Evolutionary conservation across 2,888 invertebrate species (phyloP).

Genomic region (Pelosia muscerda): DNA sequence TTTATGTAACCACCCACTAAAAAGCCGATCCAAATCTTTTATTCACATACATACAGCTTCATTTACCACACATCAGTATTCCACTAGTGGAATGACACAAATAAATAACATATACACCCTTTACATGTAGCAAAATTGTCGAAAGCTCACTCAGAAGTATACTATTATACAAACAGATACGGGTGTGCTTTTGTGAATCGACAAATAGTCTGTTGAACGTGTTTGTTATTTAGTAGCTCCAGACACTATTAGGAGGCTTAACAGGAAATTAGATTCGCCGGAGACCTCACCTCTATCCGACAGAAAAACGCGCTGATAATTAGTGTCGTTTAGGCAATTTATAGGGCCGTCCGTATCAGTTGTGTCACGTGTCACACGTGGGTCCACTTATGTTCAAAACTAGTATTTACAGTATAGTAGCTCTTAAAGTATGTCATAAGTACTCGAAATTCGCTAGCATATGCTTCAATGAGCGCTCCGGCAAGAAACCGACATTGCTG

Average conservation of each 20-base stretch:
- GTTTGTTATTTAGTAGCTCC: neutral
- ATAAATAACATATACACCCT: slow-evolving; percentile 18
- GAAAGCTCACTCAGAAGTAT: slow-evolving; percentile 11
- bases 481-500: no score
- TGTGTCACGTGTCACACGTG: no score
- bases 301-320: neutral
- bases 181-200: slow-evolving; percentile 7
- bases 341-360: no score
- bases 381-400: neutral
- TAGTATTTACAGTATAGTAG: no score
- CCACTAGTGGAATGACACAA: slow-evolving; percentile 19
- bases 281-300: neutral
- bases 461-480: no score
- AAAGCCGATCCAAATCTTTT: slow-evolving; percentile 17
- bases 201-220: neutral
- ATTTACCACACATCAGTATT: slow-evolving; percentile 35
- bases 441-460: no score
- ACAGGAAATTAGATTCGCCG: neutral
- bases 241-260: neutral
- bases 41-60: slow-evolving; percentile 25
- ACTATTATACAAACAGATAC: slow-evolving; percentile 30
- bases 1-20: neutral
- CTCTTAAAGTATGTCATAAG: no score
- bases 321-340: neutral
- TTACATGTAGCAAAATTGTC: neutral